Percentiles rank a stretch among this genome's conserved stretches.
Conservation (phyloP, 2,888 invertebrate species). For the Pteria penguin region DNA sequence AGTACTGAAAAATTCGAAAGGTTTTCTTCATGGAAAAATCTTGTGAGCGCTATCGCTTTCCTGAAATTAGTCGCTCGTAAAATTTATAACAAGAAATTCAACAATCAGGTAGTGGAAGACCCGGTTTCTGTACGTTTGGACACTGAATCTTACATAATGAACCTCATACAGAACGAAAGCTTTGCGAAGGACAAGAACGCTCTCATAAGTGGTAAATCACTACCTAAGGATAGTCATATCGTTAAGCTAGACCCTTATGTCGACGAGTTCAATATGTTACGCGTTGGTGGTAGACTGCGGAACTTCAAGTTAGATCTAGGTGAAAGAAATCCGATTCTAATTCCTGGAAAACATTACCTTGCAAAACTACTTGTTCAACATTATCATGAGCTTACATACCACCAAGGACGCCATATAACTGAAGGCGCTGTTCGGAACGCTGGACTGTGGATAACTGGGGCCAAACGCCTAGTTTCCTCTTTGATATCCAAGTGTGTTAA, state of each 20-base stretch:
- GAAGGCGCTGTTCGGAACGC: conserved; percentile 42
- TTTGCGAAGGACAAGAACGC: background rate
- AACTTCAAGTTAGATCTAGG: too few species aligned
- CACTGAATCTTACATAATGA: background rate
- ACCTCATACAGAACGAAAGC: background rate
- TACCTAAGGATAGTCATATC: background rate
- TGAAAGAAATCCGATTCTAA: background rate
- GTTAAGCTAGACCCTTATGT: background rate
- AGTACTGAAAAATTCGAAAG: background rate
- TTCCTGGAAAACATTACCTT: conserved; percentile 37
- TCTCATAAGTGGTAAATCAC: background rate
- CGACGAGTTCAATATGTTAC: background rate
- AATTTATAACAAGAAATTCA: background rate
- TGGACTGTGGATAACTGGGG: conserved; percentile 48
- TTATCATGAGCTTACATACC: conserved; percentile 37
- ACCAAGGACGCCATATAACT: conserved; percentile 47
- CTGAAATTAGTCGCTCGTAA: background rate
- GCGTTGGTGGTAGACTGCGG: background rate
- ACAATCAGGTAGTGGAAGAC: background rate
- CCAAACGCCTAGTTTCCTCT: conserved; percentile 33
- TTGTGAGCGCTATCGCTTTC: background rate
- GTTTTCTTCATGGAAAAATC: background rate
- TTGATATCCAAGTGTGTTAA: conserved; percentile 36
- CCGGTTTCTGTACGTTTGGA: too few species aligned
- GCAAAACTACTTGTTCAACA: conserved; percentile 35